Base-by-base conservation (phyloP, 2,797 vertebrate genomes). In the Lepus oiostolus region DNA sequence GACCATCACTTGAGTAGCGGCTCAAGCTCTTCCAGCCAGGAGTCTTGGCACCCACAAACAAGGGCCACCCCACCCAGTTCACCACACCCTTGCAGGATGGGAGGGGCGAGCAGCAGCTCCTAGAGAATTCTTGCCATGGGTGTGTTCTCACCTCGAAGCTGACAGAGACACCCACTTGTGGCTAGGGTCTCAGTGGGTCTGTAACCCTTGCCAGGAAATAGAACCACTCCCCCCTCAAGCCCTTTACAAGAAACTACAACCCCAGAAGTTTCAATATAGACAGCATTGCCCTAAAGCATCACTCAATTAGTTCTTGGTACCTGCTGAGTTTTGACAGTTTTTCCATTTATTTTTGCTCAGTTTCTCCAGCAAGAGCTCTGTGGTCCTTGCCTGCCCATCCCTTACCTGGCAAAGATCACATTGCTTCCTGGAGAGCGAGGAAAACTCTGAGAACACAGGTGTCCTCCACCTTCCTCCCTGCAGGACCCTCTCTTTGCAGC, bases 141-240 rank as follows among this genome's bases (percentile, higher is more conserved):
- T 75, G 95, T 96, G 85, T 92, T 93, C 91, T 95, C 95, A 96
- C 96, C 88, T 96, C 92, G 85, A 30, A 52, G 62, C 52, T 88
- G 65, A 21, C n/a, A 16, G 13, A 30, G 74, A 84, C 79, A 30
- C 93, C 92, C 83, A 32, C 19, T n/a, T 35, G 75, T 85, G 58
- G 58, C 80, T 71, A 47, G 58, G 68, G 32, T 5, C 35, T 68
- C 47, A 14, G 21, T 16, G 3, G 19, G 16, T 16, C 17, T 4
- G n/a, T 28, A 74, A 21, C 47, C n/a, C 72, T 88, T 1, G 21
- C 50, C 83, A 96, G 94, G 95, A 97, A 97, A 65, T 11, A 76
- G 84, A 86, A 47, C 70, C 85, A n/a, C 94, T 71, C 88, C 85
- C 82, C 60, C 26, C 62, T 82, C 21, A 14, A 24, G 38, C 10